phyloP scores from a whole-genome alignment of 1,140 invertebrate species.

The Drosophila tsacasi region DNA sequence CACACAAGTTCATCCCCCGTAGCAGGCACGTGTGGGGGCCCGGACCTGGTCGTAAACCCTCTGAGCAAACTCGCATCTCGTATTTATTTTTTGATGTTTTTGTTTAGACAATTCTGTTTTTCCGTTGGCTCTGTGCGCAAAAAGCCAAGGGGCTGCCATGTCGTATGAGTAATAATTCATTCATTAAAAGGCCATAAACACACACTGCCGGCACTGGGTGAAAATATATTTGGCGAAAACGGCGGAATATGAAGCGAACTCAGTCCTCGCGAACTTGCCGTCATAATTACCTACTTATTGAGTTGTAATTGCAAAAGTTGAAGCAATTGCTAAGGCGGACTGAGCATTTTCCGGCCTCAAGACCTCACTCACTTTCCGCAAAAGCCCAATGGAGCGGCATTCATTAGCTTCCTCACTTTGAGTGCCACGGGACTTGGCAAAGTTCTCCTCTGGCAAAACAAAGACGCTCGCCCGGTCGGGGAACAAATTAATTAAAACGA shows the following conservation, averaged over 20 bases:
- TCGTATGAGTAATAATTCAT: constrained; percentile 66
- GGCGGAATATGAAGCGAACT: constrained; percentile 27
- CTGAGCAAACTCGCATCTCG: constrained; percentile 26
- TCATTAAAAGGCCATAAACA: constrained; percentile 59
- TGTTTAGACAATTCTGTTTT: constrained; percentile 43
- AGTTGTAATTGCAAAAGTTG: constrained; percentile 80
- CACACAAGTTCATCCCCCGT: constrained; percentile 22
- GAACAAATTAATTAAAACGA: constrained; percentile 62
- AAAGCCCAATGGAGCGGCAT: constrained; percentile 25
- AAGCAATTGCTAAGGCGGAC: constrained; percentile 58
- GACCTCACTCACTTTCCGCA: constrained; percentile 32
- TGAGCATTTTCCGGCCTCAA: constrained; percentile 24
- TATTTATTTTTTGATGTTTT: constrained; percentile 48
- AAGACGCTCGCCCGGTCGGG: constrained; percentile 21
- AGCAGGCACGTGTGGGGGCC: constrained; percentile 15
- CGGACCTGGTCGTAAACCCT: constrained; percentile 32
- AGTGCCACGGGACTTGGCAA: constrained; percentile 46
- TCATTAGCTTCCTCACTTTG: constrained; percentile 47
- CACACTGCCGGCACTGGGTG: neutral
- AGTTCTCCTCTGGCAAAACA: constrained; percentile 47
- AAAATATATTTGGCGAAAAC: constrained; percentile 53
- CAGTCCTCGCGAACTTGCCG: neutral
- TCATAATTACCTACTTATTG: constrained; percentile 74
- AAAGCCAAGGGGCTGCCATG: constrained; percentile 28
- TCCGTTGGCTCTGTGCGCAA: constrained; percentile 26